Percentiles rank a stretch among this genome's conserved stretches.
phyloP scores from a whole-genome alignment of 2,888 invertebrate genomes.

The Panopea generosa region DNA sequence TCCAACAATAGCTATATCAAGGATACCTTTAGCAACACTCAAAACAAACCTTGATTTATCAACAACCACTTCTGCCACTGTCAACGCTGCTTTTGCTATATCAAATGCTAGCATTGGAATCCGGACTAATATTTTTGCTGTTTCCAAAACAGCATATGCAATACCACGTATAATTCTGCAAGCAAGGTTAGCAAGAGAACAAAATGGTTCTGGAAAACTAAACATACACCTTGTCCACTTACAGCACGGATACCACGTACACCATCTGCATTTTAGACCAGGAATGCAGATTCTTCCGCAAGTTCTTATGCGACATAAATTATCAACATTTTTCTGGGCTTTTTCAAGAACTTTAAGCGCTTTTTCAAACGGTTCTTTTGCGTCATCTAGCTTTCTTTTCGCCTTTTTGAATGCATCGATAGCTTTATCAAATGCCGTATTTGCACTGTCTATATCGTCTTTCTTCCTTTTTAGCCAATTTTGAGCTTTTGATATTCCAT shows the following conservation, averaged over 20 bases:
- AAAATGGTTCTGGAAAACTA: constrained; percentile 53
- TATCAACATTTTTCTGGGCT: constrained; percentile 61
- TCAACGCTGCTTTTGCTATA: constrained; percentile 52
- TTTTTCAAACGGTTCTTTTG: constrained; percentile 57
- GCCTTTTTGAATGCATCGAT: constrained; percentile 36
- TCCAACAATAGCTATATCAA: constrained; percentile 48
- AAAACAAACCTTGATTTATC: constrained; percentile 61
- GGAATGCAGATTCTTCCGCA: constrained; percentile 57
- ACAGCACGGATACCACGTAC: constrained; percentile 54
- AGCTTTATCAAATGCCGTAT: constrained; percentile 50
- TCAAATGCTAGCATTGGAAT: constrained; percentile 56
- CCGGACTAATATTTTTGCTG: constrained; percentile 54
- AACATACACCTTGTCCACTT: constrained; percentile 57
- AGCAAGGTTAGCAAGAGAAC: constrained; percentile 38
- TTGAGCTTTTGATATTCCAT: constrained; percentile 39
- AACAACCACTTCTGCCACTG: constrained; percentile 54
- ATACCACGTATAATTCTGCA: constrained; percentile 47
- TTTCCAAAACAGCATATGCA: constrained; percentile 61
- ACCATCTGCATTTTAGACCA: constrained; percentile 49
- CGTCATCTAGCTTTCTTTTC: constrained; percentile 56
- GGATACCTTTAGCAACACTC: constrained; percentile 35
- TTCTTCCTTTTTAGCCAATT: constrained; percentile 57
- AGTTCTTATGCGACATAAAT: constrained; percentile 45
- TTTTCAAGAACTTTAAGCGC: constrained; percentile 45
- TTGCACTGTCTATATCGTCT: constrained; percentile 24